phyloP scores from a whole-genome alignment of 2,113 vertebrate genomes.

The Neolamprologus toae region DNA sequence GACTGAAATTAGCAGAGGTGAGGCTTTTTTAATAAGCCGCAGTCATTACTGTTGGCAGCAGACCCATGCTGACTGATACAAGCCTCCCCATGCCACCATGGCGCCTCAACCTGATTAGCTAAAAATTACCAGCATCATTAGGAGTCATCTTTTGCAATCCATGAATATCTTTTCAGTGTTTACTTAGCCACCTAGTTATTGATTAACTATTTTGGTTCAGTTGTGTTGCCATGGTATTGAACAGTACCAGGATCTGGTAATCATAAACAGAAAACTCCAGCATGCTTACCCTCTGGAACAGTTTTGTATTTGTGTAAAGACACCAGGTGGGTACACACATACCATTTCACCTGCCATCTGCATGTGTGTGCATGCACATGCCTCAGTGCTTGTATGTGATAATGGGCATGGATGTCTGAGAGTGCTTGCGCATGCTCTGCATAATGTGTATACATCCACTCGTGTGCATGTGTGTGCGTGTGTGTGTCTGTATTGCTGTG shows the following conservation, averaged over 20 bases:
- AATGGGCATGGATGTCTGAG: background rate
- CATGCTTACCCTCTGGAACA: background rate
- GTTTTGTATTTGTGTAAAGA: background rate
- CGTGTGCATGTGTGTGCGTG: background rate
- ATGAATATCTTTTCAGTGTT: background rate
- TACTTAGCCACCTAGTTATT: background rate
- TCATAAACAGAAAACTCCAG: background rate
- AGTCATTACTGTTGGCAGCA: background rate
- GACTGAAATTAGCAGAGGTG: background rate
- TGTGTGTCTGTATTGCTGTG: background rate
- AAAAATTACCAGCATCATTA: background rate
- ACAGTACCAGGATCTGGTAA: background rate
- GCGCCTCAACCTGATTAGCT: background rate
- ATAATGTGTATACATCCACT: background rate
- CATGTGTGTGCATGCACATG: background rate
- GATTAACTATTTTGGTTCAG: background rate
- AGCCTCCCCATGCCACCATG: background rate
- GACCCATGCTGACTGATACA: background rate
- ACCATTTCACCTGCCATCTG: background rate
- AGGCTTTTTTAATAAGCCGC: background rate
- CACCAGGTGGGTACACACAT: background rate
- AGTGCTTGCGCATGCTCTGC: background rate
- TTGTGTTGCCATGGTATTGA: background rate
- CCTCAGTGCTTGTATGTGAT: background rate
- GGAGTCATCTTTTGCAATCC: background rate